A percentile compares a stretch with the other conserved stretches of the same genome.
These are phyloP conservation scores for Plagiodera versicolora DNA, from an alignment of 2,888 invertebrate genomes.

Conservation along the genomic window DNA sequence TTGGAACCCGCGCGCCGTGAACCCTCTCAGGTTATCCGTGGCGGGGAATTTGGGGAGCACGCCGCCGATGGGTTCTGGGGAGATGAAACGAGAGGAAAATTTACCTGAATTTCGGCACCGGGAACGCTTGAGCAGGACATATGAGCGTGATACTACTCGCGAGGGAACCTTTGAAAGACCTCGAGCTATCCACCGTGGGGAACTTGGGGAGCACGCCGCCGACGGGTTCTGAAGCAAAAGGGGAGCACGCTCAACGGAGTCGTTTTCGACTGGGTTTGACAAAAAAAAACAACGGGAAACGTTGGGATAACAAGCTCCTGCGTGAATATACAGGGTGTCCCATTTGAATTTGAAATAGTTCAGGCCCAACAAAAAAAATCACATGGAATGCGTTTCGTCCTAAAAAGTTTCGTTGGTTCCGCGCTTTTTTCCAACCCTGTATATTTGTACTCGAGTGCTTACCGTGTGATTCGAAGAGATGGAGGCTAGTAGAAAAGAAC, in stretches of 20 bases:
- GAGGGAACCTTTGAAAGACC: conserved; percentile 62
- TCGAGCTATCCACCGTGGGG: conserved; percentile 56
- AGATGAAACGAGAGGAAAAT: conserved; percentile 1
- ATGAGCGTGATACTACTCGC: conserved; percentile 56
- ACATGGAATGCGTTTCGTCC: too few species aligned
- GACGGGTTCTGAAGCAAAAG: conserved; percentile 54
- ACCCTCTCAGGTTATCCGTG: conserved; percentile 45
- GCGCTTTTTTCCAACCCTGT: too few species aligned
- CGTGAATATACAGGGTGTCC: too few species aligned
- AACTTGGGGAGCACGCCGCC: conserved; percentile 65
- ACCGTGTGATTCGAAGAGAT: background rate
- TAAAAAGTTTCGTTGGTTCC: too few species aligned
- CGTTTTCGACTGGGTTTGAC: too few species aligned
- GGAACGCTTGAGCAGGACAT: conserved; percentile 72
- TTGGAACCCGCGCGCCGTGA: conserved; percentile 23
- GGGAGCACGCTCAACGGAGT: too few species aligned
- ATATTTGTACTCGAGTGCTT: too few species aligned
- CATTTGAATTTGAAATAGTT: too few species aligned
- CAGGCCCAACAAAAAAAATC: too few species aligned
- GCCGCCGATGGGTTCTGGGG: conserved; percentile 56
- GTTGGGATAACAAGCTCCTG: too few species aligned
- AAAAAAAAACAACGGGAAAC: too few species aligned
- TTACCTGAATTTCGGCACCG: conserved; percentile 71
- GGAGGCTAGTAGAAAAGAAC: conserved; percentile 20
- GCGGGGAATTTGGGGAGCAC: conserved; percentile 56